Base-by-base conservation (phyloP, 1,140 invertebrate species). In the Drosophila tropicalis region DNA sequence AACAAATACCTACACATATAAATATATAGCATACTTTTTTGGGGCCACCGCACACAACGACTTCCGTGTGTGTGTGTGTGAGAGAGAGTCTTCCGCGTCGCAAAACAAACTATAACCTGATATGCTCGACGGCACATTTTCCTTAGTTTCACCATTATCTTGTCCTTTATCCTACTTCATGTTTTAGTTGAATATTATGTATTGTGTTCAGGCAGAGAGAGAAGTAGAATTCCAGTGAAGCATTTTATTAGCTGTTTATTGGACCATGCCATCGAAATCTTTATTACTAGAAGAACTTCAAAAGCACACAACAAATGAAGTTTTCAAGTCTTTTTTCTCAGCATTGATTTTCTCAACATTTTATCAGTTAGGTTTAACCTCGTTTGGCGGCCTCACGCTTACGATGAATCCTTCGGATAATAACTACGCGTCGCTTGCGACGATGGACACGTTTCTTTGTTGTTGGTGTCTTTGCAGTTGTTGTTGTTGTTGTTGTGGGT, bases 21-120 rank as follows among this genome's bases (percentile, higher is more conserved):
- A 54, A 32, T 34, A 10, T 44, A 19, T 22, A 51, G 36, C 36
- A 39, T 39, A 39, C 3, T 39, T 39, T 39, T 39, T 39, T 39
- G 10, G 36, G 36, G 36, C 34, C 34, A 36, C 34, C 34, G 10
- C 34, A 36, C 7, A 36, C 34, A 36, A 13, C 12, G 36, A 39
- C 36, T 39, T 39, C 36, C 19, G 44, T 51, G 44, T 51, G 44
- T 22, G 9, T 44, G 54, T 68, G 76, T 79, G 66, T 78, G 32
- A 58, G 36, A 17, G 32, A 60, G 54, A 54, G 57, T 44, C 69
- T 79, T 79, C 64, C 61, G 70, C 56, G 40, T 64, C 76, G 55
- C 61, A 67, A 57, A 57, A 60, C 65, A 79, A 79, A 73, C 76
- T 69, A 79, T 79, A 65, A 62, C 57, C 63, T 51, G 70, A 79